Evolutionary conservation across 2,888 invertebrate species (phyloP), one percentile per base, ranked within the genome.

Genomic region (Sinohyriopsis cumingii): DNA sequence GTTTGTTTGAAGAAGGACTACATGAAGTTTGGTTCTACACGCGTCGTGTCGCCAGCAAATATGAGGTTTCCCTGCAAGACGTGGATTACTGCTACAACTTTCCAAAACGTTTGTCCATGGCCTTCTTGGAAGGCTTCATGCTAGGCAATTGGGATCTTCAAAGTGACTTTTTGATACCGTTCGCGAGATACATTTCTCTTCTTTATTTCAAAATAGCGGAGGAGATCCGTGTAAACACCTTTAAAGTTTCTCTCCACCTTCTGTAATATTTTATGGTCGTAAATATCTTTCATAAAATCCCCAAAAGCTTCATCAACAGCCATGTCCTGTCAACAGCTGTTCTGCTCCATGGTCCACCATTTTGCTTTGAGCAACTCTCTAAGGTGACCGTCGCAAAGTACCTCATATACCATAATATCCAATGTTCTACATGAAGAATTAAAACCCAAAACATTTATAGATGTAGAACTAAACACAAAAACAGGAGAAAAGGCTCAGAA

Each of bases 1-100:
- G 74, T 66, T 15, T 60, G 15, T 3, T 20, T 55, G 55, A 68
- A 74, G 25, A 71, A n/a, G 18, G 22, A 28, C 65, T 70, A 67
- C 5, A 72, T 54, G 1, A 68, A 20, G n/a, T 65, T 66, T 12
- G 61, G 12, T 45, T 61, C 61, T 19, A 61, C 61, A 28, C 12
- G 61, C 25, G 45, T 28, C 28, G 5, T 61, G 24, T 61, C 61
- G 12, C 61, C 61, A 15, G 61, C 61, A 61, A 61, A 61, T 25
- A 45, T 61, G 18, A 61, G 12, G 3, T 61, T 61, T 19, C 15
- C 25, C 12, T n/a, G 25, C 2, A 61, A 15, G 15, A 18, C 45
- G 1, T 28, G 61, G n/a, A 5, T 5, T 1, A 18, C 45, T 1
- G 33, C 33, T 19, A 61, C 18, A n/a, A 28, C 45, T 12, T 61